Evolutionary conservation across 2,113 vertebrate species (phyloP).

Genomic region (Ranitomeya variabilis): DNA sequence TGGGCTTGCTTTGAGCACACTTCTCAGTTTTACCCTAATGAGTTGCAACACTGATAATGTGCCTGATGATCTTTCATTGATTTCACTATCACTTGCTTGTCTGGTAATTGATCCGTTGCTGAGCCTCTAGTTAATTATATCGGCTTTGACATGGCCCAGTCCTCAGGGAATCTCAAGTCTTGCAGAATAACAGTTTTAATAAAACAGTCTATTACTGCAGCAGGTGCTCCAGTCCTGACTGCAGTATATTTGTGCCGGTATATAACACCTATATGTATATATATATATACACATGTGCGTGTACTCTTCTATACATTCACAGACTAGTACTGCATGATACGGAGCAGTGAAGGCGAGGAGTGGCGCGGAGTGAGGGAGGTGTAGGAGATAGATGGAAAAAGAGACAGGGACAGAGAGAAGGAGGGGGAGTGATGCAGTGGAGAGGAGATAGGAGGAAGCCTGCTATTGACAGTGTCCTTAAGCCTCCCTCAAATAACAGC

Average conservation of each 20-base stretch:
- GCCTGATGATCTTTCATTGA: constrained; percentile 99
- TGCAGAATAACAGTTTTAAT: constrained; percentile 99
- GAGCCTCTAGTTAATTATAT: constrained; percentile 99
- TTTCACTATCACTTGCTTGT: constrained; percentile 99
- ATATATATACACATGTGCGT: background rate
- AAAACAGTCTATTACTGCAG: constrained; percentile 94
- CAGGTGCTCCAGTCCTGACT: constrained; percentile 78
- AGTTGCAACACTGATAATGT: constrained; percentile 99
- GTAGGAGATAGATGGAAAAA: constrained; percentile 66
- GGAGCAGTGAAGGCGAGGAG: constrained; percentile 27
- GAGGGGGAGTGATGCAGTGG: constrained; percentile 72
- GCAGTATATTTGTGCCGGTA: constrained; percentile 64
- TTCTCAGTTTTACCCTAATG: constrained; percentile 99
- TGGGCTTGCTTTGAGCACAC: constrained; percentile 87
- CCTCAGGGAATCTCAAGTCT: constrained; percentile 93
- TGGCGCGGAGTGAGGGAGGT: constrained; percentile 63
- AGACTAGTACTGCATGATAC: constrained; percentile 38
- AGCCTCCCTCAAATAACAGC: constrained; percentile 96
- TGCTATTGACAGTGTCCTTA: constrained; percentile 90
- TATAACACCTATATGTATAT: constrained; percentile 42
- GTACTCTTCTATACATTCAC: constrained; percentile 1
- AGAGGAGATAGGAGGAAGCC: constrained; percentile 74
- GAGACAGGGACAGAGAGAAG: constrained; percentile 64
- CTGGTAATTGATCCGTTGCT: constrained; percentile 99
- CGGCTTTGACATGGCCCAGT: constrained; percentile 97